Evolutionary conservation across 2,797 vertebrate species (phyloP).

Genomic region (Acestrorhynchus altus): DNA sequence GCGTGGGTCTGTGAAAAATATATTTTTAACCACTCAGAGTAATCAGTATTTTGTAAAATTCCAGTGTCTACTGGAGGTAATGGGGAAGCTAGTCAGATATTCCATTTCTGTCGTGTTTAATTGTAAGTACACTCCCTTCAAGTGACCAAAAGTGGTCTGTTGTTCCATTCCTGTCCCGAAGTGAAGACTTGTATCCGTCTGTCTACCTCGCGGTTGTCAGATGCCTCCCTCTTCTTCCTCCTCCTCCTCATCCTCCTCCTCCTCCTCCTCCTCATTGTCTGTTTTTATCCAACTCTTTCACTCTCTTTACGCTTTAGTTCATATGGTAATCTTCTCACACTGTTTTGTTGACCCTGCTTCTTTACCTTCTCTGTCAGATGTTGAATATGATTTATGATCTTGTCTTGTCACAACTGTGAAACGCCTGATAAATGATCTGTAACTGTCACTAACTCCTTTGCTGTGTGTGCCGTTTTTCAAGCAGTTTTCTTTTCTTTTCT

Average conservation of each 20-base stretch:
- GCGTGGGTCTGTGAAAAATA: not conserved
- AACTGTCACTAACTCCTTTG: slow-evolving; percentile 77
- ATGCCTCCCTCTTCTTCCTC: slow-evolving; percentile 65
- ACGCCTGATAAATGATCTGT: slow-evolving; percentile 84
- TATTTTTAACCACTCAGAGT: not conserved
- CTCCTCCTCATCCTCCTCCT: no score
- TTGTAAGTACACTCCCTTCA: slow-evolving; percentile 62
- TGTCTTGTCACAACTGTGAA: slow-evolving; percentile 97
- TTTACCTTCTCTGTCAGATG: slow-evolving; percentile 93
- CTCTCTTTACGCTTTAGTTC: slow-evolving; percentile 62
- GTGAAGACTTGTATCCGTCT: slow-evolving; percentile 51
- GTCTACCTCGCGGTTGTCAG: slow-evolving; percentile 44
- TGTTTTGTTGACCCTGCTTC: slow-evolving; percentile 79
- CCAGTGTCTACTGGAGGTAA: slow-evolving; percentile 10
- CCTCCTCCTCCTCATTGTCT: slow-evolving; percentile 57
- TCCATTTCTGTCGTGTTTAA: slow-evolving; percentile 21
- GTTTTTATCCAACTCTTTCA: slow-evolving; percentile 61
- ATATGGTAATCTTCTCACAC: slow-evolving; percentile 63
- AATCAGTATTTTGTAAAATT: slow-evolving; percentile 2
- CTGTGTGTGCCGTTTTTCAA: slow-evolving; percentile 49
- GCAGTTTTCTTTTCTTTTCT: no score
- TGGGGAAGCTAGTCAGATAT: slow-evolving; percentile 12
- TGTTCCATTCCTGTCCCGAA: slow-evolving; percentile 69
- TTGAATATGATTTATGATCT: slow-evolving; percentile 98
- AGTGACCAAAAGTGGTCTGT: slow-evolving; percentile 59